Base-by-base conservation (phyloP, 2,888 invertebrate genomes). In the Sphaerophoria taeniata region DNA sequence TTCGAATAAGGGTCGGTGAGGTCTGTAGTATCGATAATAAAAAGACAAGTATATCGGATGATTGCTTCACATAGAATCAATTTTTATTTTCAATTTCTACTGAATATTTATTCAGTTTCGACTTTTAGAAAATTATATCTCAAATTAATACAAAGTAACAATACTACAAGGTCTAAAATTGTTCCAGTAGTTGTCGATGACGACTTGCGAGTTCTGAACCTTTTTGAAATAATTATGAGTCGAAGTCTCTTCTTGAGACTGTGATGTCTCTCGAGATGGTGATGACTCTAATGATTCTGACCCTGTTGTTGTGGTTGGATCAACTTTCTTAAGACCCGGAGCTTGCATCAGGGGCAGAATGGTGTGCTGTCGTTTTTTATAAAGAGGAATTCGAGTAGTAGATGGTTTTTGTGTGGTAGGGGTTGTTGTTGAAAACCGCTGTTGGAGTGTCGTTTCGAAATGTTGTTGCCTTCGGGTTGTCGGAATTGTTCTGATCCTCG, bases 301-400 rank as follows among this genome's bases (percentile, higher is more conserved):
- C 67, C 69, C 76, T n/a, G 79, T 61, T 79, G 51, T 49, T 7
- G 78, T 70, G 33, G 61, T 75, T 7, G 82, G 67, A 6, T 87
- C 61, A 2, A 88, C 65, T 14, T 87, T 76, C 65, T 90, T 91
- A 3, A 89, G 88, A 6, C 88, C 79, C 3, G 88, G 88, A 9
- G 88, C 87, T 4, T 90, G 89, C 60, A 88, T 89, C 0, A 91
- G 69, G 0, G 91, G 90, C 1, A 91, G 89, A 14, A 91, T 88
- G 56, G 89, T 75, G 65, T 90, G 90, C 33, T 89, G 88, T 6
- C 90, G 88, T 85, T 90, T 90, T 78, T 90, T 90, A 87, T 91
- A 91, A 6, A 90, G 81, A 3, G 91, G 90, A 86, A 90, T 73
- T 7, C 91, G 89, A 16, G 90, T 91, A 11, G 91, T 91, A 34